These are phyloP conservation scores for Pachydiplax longipennis DNA, from an alignment of 2,888 invertebrate genomes.

Conservation along the genomic window DNA sequence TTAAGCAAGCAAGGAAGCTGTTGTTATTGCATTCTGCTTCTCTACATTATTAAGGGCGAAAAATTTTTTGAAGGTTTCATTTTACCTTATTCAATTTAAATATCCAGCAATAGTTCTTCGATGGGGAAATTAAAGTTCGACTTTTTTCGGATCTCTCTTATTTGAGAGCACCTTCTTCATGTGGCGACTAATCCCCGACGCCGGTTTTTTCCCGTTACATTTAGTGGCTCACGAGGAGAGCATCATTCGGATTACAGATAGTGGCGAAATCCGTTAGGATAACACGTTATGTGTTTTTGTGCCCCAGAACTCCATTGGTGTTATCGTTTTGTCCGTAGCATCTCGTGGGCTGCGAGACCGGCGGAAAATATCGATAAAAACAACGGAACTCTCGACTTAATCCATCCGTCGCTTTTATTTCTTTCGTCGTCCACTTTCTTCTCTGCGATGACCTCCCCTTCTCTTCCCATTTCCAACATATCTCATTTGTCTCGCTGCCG, in stretches of 20 bases:
- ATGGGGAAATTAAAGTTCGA: neutral
- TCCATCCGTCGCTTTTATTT: neutral
- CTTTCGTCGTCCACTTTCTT: neutral
- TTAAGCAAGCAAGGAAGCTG: no score
- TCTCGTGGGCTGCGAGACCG: neutral
- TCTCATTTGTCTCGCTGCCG: conserved; percentile 47
- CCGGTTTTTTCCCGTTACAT: neutral
- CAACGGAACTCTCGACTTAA: neutral
- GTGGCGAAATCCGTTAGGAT: neutral
- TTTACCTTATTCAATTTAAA: no score
- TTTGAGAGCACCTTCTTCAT: neutral
- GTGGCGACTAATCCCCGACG: neutral
- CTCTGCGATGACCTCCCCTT: conserved; percentile 7
- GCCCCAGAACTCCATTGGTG: neutral
- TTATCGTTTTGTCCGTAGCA: neutral
- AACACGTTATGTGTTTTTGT: neutral
- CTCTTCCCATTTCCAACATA: conserved; percentile 17
- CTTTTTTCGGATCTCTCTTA: neutral
- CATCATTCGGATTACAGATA: neutral
- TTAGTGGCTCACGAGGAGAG: neutral
- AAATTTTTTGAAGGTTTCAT: no score
- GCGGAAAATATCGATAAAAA: neutral
- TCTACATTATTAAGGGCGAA: no score
- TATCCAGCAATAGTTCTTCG: no score
- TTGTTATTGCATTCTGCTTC: no score